Evolutionary conservation across 2,888 invertebrate genomes (phyloP), one percentile per base, ranked within the genome.

Genomic region (Chloroclysta siterata): DNA sequence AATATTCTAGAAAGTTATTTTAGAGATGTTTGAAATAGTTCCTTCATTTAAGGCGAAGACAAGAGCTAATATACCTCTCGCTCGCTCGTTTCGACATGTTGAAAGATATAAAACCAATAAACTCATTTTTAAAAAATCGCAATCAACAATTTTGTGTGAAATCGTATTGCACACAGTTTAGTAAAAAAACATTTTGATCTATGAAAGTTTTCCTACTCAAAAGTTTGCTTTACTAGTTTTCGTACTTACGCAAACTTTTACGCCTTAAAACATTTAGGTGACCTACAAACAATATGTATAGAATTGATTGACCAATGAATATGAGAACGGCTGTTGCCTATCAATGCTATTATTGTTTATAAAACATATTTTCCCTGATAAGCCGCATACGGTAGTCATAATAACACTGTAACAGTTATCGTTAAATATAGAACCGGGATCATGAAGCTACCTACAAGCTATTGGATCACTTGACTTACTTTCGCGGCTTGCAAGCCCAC

Each of bases 401-500:
- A 70, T 71, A 72, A 66, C 70, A 71, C 62, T 71, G 74, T 48
- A 36, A 52, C 47, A 36, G 42, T 81, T 82, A 80, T 79, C 77
- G 77, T 71, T 79, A 80, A 77, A 74, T 78, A 75, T 81, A 81
- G 78, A 73, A 74, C 65, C 71, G 74, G 76, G 75, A 79, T 71
- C 73, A 66, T 44, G 57, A 50, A 48, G 50, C 61, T 53, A 56
- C 22, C 57, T 39, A n/a, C 17, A n/a, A 14, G 48, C 11, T 53
- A 47, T 41, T 48, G 53, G 44, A 65, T 61, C 28, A 48, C 36
- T 33, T 17, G n/a, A 92, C 92, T 93, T 81, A 93, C 92, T 92
- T 87, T 91, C 88, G 77, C 86, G 85, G 81, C 88, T 87, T 76
- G 88, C 86, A 66, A 89, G 82, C 77, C 92, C 92, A 85, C 90